A percentile compares a stretch with the other conserved stretches of the same genome.
These are phyloP conservation scores for Caenorhabditis remanei DNA, from an alignment of 1,140 invertebrate genomes.

Conservation along the genomic window DNA sequence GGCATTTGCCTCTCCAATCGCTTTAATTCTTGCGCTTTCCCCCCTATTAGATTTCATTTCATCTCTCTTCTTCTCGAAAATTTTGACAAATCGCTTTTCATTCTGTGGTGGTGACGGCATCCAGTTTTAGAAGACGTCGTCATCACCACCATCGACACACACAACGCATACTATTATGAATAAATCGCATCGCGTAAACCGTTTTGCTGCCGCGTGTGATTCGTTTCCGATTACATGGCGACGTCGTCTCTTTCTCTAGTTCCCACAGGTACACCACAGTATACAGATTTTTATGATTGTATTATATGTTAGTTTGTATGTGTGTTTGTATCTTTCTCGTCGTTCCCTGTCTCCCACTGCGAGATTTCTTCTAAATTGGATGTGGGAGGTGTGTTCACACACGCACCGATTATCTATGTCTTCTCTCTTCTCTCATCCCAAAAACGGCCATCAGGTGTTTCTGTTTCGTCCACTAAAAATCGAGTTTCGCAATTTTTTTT, in stretches of 20 bases:
- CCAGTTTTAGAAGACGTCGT: conserved; percentile 39
- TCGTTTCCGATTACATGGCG: conserved; percentile 49
- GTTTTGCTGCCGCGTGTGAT: conserved; percentile 18
- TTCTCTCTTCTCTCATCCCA: background rate
- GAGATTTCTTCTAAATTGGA: conserved; percentile 41
- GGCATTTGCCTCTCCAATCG: background rate
- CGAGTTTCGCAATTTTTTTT: conserved; percentile 5
- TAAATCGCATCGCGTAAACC: conserved; percentile 55
- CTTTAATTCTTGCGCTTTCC: background rate
- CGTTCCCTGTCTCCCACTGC: conserved; percentile 8
- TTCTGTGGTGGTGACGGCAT: background rate
- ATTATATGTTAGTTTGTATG: conserved; percentile 24
- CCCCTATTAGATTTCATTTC: conserved; percentile 44
- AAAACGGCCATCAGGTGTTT: background rate
- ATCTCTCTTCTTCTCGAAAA: conserved; percentile 32
- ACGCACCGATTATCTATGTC: conserved; percentile 1
- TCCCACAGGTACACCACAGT: background rate
- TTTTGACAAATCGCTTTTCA: conserved; percentile 39
- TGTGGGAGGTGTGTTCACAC: background rate
- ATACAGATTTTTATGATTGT: conserved; percentile 46
- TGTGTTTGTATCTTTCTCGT: conserved; percentile 34
- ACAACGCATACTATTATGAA: conserved; percentile 49
- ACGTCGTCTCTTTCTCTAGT: background rate
- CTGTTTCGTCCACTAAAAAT: too few species aligned
- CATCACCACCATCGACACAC: conserved; percentile 1